These are phyloP conservation scores for Drosophila fuyamai DNA, from an alignment of 1,140 invertebrate species.

Conservation along the genomic window DNA sequence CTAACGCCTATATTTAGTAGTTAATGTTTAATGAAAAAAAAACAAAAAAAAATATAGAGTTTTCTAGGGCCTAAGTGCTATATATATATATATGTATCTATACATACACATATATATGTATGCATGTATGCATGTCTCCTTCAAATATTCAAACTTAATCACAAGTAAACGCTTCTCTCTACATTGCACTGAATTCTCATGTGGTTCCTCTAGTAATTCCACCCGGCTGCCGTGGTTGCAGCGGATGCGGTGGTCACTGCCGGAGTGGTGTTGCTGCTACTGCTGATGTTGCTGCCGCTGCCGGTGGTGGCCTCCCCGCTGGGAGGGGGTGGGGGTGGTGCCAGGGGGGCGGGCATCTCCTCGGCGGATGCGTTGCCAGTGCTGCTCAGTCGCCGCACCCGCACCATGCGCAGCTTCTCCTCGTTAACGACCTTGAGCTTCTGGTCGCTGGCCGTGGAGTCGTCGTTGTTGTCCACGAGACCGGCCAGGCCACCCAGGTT, in stretches of 20 bases:
- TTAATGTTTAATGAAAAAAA: slow-evolving; percentile 29
- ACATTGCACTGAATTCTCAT: slow-evolving; percentile 64
- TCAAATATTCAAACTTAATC: slow-evolving; percentile 70
- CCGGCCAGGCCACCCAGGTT: neutral
- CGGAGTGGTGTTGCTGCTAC: neutral
- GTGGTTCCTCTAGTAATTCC: slow-evolving; percentile 60
- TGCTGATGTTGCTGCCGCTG: slow-evolving; percentile 1
- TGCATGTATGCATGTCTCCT: slow-evolving; percentile 13
- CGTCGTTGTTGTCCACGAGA: slow-evolving; percentile 1
- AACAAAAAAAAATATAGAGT: slow-evolving; percentile 24
- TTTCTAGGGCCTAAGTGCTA: slow-evolving; percentile 20
- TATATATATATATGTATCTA: slow-evolving; percentile 20
- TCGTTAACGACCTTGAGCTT: slow-evolving; percentile 75
- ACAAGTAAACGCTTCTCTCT: slow-evolving; percentile 69
- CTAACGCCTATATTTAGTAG: slow-evolving; percentile 47
- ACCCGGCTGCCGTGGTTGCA: slow-evolving; percentile 35
- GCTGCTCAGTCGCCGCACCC: slow-evolving; percentile 69
- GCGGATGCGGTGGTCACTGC: slow-evolving; percentile 9
- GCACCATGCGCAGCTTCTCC: slow-evolving; percentile 78
- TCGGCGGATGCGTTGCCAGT: slow-evolving; percentile 47
- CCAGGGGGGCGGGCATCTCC: slow-evolving; percentile 23
- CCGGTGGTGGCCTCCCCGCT: neutral
- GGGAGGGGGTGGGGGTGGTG: neutral
- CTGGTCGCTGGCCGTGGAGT: slow-evolving; percentile 28
- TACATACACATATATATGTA: slow-evolving; percentile 4